A percentile compares a stretch with the other conserved stretches of the same genome.
Conservation (phyloP, 2,797 vertebrate genomes). For the Lates japonicus region DNA sequence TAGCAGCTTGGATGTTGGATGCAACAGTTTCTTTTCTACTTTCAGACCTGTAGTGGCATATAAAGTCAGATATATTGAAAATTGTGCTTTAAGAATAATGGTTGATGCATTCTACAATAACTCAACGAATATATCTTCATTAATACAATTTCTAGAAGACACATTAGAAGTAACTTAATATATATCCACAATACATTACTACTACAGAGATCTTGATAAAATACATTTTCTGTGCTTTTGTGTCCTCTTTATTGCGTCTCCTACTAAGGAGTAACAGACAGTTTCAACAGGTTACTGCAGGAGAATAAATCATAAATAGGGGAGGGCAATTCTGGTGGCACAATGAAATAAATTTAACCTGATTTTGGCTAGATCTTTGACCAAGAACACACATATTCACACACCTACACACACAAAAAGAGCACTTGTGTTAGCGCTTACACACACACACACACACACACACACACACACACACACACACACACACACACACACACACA, state of each 20-base stretch:
- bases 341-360: constrained; percentile 53
- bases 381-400: constrained; percentile 12
- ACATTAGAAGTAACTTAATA: neutral
- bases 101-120: too few relatives aligned
- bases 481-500: constrained; percentile 5
- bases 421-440: constrained; percentile 23
- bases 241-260: neutral
- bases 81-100: too few relatives aligned
- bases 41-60: too few relatives aligned
- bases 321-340: too few relatives aligned
- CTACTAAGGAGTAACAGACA: constrained; percentile 6
- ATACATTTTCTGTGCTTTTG: neutral
- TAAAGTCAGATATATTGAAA: too few relatives aligned
- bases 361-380: constrained; percentile 52
- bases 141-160: too few relatives aligned
- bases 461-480: constrained; percentile 8
- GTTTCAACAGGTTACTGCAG: constrained; percentile 38
- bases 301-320: constrained; percentile 48
- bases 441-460: constrained; percentile 7
- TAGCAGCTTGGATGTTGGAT: too few relatives aligned
- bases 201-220: neutral
- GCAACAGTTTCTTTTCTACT: too few relatives aligned
- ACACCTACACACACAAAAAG: constrained; percentile 21
- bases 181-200: too few relatives aligned
- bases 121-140: too few relatives aligned